Percentiles rank a stretch among this genome's conserved stretches.
phyloP scores from a whole-genome alignment of 2,797 vertebrate species.

The Epinephelus malabaricus region DNA sequence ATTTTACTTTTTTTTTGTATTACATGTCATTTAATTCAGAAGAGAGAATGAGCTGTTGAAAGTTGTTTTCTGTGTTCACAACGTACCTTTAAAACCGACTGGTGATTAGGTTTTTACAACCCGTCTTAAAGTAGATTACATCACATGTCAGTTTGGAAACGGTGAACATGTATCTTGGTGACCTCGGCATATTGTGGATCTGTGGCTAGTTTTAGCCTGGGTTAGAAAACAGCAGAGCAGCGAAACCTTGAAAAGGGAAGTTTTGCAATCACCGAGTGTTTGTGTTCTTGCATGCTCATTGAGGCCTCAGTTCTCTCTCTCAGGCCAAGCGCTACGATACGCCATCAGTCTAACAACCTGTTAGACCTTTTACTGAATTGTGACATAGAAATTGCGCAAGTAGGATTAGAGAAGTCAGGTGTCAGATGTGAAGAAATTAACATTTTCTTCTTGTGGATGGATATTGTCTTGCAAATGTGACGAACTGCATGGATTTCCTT shows the following conservation, averaged over 20 bases:
- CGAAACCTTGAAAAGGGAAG: slow-evolving; percentile 81
- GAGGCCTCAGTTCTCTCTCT: slow-evolving; percentile 61
- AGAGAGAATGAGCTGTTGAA: not conserved
- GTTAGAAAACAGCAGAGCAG: slow-evolving; percentile 61
- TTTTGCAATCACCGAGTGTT: slow-evolving; percentile 74
- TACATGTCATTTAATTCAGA: not conserved
- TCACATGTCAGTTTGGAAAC: slow-evolving; percentile 42
- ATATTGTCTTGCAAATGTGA: slow-evolving; percentile 24
- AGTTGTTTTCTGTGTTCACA: slow-evolving; percentile 8
- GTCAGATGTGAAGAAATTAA: slow-evolving; percentile 3
- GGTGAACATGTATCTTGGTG: slow-evolving; percentile 42
- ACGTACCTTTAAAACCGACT: not conserved
- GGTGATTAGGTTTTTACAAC: slow-evolving; percentile 47
- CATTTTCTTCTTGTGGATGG: not conserved
- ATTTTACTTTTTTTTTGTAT: not conserved
- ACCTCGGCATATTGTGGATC: slow-evolving; percentile 55
- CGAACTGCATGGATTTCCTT: slow-evolving; percentile 40
- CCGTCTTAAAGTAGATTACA: slow-evolving; percentile 41
- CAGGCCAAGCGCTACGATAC: slow-evolving; percentile 39
- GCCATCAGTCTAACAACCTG: slow-evolving; percentile 34
- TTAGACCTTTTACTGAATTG: slow-evolving; percentile 2
- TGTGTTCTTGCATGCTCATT: slow-evolving; percentile 61
- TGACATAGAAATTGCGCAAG: not conserved
- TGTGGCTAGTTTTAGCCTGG: slow-evolving; percentile 25
- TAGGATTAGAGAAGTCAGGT: slow-evolving; percentile 20